Base-by-base conservation (phyloP, 2,888 invertebrate genomes). In the Hirtodrosophila histrioides region DNA sequence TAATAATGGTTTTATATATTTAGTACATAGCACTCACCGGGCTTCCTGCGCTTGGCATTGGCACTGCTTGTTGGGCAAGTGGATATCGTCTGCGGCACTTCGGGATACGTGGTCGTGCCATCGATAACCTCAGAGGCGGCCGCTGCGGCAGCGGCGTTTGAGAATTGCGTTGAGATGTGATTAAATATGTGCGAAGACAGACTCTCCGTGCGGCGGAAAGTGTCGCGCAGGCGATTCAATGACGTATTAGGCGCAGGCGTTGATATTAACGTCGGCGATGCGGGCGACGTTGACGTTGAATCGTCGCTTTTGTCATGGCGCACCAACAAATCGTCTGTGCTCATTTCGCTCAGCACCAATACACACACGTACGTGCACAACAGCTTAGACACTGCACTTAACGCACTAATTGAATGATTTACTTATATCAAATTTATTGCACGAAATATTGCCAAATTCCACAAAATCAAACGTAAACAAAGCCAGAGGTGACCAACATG, bases 201-300 rank as follows among this genome's bases (percentile, higher is more conserved):
- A 67, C 88, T 91, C 57, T 91, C 92, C 3, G 91, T 90, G 11
- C 91, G 89, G 5, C 90, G 87, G 39, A 92, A 90, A 17, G 91
- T 91, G 66, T 91, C 89, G 17, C 91, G 91, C 43, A 92, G 74
- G 53, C 89, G 90, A 75, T 90, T 89, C 23, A 91, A 64, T 6
- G 91, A 91, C 7, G 80, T 79, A 49, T 51, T 78, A 12, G 79
- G 51, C 43, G 66, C 76, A 49, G 81, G 64, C 55, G 72, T 57
- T 46, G 55, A 17, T 17, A 17, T 17, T 17, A 2, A 56, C 39
- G 71, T 50, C 75, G 75, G 51, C 65, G 55, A 73, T 40, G 39
- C 67, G 53, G 51, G 46, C 44, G 57, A 56, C 10, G 58, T 45
- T 27, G 69, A 45, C 39, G 66, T 60, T 41, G 89, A 86, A 56